Evolutionary conservation across 2,797 vertebrate species (phyloP), one percentile per base, ranked within the genome.

Genomic region (Pipistrellus pipistrellus): DNA sequence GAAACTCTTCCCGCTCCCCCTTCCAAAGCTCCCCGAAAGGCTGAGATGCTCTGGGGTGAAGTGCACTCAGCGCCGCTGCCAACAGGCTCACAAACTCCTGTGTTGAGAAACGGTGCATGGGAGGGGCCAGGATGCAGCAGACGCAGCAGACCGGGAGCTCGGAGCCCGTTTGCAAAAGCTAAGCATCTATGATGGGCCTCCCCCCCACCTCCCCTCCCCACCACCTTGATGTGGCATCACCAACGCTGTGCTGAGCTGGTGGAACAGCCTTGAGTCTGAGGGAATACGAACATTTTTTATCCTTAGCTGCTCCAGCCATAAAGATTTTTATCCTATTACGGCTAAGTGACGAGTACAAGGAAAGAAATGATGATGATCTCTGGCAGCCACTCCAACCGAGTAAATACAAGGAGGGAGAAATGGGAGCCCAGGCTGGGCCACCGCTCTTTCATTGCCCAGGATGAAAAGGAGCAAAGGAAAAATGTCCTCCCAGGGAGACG

Each of bases 321-420:
- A 93, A 96, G 96, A 93, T 94, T 97, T 96, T 96, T 93, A 96
- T 96, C 97, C 96, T 86, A 93, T 96, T 96, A 96, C 85, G 8
- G n/a, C 51, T 97, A 91, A 97, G 95, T 92, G 95, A 94, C 7
- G 72, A 95, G 84, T 71, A 76, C 85, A n/a, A 88, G 78, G 69
- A 96, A 59, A 95, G 97, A 82, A 90, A 96, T 93, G 95, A 96
- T 96, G 89, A 94, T 95, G 90, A 73, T 97, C 90, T 95, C 57
- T 44, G 81, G 88, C 94, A 91, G 96, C 38, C 90, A 95, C 53
- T 95, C 96, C 90, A 76, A 85, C 95, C 0, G 62, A 94, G 97
- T 97, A 97, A 97, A 97, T 96, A 90, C n/a, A 77, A 94, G 96
- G 76, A 93, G 83, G 95, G 89, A 95, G 94, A 84, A 69, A 59